Evolutionary conservation across 2,888 invertebrate genomes (phyloP), one percentile per base, ranked within the genome.

Genomic region (Drosophila ezoana): DNA sequence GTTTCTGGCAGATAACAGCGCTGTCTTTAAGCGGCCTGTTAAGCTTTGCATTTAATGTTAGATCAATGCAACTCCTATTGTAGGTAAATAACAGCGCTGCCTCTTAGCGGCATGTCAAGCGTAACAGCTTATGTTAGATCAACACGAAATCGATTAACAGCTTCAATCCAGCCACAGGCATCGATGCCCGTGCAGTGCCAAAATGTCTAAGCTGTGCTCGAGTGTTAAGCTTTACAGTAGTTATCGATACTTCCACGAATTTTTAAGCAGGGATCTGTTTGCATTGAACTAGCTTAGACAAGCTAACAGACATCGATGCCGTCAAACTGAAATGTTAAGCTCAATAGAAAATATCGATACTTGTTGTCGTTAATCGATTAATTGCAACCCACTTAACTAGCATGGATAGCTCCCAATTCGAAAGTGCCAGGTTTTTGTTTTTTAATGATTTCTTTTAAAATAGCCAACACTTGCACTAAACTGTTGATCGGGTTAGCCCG

Each of bases 401-500:
- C 16, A 10, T 54, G 14, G 14, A 54, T 41, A 14, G 10, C 6
- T 23, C 3, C 11, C 37, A 14, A 32, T 32, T 33, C 4, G 13
- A 57, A 18, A 33, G 3, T 1, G n/a, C 20, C 35, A 14, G 16
- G 3, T 11, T 20, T 37, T 5, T 47, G 9, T 35, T 14, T 4
- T 14, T 32, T 1, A 18, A 0, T 6, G 13, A 3, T 35, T 35
- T 35, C 35, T 35, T 1, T 13, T 13, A 5, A 14, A 32, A 28
- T 13, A 13, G 4, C 13, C 40, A 32, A 38, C 52, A 32, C 28
- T 32, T 16, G 33, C 76, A 72, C 79, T 81, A 76, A 76, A 76
- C 75, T 75, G 37, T 44, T n/a, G 10, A 53, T 52, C 74, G 84
- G 72, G 89, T 88, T 91, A 91, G 93, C 94, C 91, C 90, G 93